Conservation (phyloP, 2,797 vertebrate species). For the Smutsia temminckii region DNA sequence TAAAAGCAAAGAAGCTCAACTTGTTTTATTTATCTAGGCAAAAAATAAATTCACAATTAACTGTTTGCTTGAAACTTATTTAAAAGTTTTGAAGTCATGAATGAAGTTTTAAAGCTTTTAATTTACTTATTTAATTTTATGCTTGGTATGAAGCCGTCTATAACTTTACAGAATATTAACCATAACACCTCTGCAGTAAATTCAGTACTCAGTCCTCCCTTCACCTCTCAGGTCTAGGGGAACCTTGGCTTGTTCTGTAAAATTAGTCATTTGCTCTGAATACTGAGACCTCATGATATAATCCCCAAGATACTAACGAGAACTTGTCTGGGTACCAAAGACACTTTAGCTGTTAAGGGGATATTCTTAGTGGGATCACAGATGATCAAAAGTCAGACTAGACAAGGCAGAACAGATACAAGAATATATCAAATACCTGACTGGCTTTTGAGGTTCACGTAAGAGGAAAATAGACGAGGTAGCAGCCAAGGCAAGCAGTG, state of each 20-base stretch:
- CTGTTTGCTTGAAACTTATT: constrained; percentile 32
- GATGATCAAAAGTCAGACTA: neutral
- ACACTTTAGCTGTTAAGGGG: neutral
- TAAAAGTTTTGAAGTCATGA: constrained; percentile 58
- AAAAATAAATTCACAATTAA: constrained; percentile 48
- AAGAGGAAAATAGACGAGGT: neutral
- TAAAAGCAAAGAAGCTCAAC: neutral
- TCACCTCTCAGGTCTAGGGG: neutral
- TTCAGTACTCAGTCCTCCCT: neutral
- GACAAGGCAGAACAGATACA: neutral
- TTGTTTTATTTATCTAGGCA: constrained; percentile 36
- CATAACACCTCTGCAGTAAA: constrained; percentile 22
- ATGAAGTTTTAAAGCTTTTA: constrained; percentile 54
- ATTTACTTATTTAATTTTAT: constrained; percentile 59
- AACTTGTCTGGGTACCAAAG: neutral
- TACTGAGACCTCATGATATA: neutral
- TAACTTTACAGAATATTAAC: constrained; percentile 58
- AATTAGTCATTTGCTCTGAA: neutral
- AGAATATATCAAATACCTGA: neutral
- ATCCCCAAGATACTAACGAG: neutral
- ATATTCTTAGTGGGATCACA: neutral
- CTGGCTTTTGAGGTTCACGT: neutral
- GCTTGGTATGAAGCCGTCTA: constrained; percentile 51
- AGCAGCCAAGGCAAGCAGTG: neutral
- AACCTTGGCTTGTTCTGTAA: neutral